Conservation (phyloP, 53 echinoderm and acorn worm species). For the Holothuria scabra region DNA sequence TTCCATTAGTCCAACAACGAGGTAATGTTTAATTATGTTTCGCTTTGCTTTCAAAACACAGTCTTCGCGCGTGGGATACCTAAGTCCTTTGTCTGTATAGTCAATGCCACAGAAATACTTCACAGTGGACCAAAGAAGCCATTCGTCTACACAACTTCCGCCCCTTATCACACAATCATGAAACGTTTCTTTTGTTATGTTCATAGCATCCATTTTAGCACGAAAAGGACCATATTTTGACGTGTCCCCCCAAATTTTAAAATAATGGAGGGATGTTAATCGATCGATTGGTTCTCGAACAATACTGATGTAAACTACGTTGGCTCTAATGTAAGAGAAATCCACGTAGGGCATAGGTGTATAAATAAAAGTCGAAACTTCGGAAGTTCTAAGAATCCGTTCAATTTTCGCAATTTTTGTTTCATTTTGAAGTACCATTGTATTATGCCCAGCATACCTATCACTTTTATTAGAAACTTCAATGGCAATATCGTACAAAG, state of each 20-base stretch:
- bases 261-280: constrained; percentile 26
- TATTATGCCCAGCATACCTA: background rate
- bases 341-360: background rate
- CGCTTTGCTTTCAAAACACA: background rate
- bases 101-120: no score
- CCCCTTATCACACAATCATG: background rate
- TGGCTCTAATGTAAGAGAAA: background rate
- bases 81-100: no score
- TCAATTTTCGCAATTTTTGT: constrained; percentile 11
- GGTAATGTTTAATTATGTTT: background rate
- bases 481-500: no score
- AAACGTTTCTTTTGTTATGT: constrained; percentile 15
- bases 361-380: constrained; percentile 26
- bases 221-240: background rate
- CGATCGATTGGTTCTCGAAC: constrained; percentile 18
- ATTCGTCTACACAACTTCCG: background rate
- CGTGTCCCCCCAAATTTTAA: constrained; percentile 29
- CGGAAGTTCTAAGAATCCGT: background rate
- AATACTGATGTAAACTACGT: background rate
- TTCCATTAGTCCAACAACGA: background rate
- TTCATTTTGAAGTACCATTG: constrained; percentile 32
- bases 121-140: no score
- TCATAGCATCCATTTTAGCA: constrained; percentile 22
- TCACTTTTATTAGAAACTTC: no score
- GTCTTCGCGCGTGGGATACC: no score